Percentiles rank a stretch among this genome's conserved stretches.
Evolutionary conservation across 2,797 vertebrate species (phyloP).

Genomic region (Aplochiton taeniatus): DNA sequence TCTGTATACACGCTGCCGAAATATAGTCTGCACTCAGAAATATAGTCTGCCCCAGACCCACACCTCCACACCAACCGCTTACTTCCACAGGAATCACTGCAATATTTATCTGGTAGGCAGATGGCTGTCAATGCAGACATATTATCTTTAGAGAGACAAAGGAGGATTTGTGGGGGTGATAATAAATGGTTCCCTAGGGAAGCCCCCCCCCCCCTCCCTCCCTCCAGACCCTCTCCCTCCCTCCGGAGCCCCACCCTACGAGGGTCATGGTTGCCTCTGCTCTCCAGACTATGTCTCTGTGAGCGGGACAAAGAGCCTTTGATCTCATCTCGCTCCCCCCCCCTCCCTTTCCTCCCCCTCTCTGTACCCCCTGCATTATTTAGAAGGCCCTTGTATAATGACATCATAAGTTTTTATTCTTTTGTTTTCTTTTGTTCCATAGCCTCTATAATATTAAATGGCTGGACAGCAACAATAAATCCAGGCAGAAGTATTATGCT

Average conservation of each 20-base stretch:
- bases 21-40: too few relatives aligned
- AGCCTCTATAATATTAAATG: constrained; percentile 17
- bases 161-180: constrained; percentile 35
- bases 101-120: constrained; percentile 47
- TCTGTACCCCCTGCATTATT: constrained; percentile 55
- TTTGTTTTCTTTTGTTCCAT: constrained; percentile 44
- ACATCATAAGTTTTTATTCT: constrained; percentile 37
- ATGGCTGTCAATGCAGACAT: constrained; percentile 33
- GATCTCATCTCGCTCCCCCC: constrained; percentile 26
- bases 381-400: constrained; percentile 49
- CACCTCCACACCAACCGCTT: too few relatives aligned
- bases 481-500: not conserved
- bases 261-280: not conserved
- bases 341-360: not conserved
- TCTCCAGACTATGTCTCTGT: constrained; percentile 2
- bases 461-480: not conserved
- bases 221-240: not conserved
- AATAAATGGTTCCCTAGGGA: constrained; percentile 53
- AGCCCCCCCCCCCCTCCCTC: constrained; percentile 9
- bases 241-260: too few relatives aligned
- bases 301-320: constrained; percentile 47
- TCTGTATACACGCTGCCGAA: too few relatives aligned
- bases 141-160: not conserved
- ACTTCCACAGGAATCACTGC: too few relatives aligned
- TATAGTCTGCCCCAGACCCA: too few relatives aligned